Evolutionary conservation across 2,888 invertebrate species (phyloP), one percentile per base, ranked within the genome.

Genomic region (Ochropleura leucogaster): DNA sequence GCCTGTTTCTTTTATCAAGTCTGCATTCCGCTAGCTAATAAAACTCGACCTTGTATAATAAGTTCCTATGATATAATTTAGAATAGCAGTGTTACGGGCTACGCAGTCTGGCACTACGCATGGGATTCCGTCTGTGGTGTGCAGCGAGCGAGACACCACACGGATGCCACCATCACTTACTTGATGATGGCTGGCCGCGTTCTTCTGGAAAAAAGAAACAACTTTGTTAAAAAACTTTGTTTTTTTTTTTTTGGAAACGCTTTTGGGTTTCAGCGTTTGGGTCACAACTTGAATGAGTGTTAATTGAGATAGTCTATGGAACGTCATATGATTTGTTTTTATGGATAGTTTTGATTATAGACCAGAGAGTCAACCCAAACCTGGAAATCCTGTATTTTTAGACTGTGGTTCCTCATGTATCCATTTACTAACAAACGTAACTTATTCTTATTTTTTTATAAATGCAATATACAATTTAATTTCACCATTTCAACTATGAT

Each of bases 151-250:
- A 60, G 65, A 60, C 79, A 80, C 81, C 73, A 72, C 74, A 74
- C 79, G 62, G 47, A 46, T 62, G 44, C 88, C 84, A 72, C 77
- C 89, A 93, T 94, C 95, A 96, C 92, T 95, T 94, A 87, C 95
- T 95, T 53, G 94, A 91, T 0, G 94, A 93, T 0, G 96, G 93
- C 77, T 94, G 92, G 3, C 88, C 91, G 60, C 92, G 92, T 85
- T 93, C 92, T 88, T 91, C 93, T 93, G 90, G 2, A 91, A 91
- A 75, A 1, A 78, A 47, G 0, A 51, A 0, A 62, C 0, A 18
- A 57, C 0, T 55, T 47, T 42, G 62, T 75, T 81, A 53, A n/a
- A 16, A 16, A 49, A 49, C 3, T 49, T 14, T 30, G 30, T 30
- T 30, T 30, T 30, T 30, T 30, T 30, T 30, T 30, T 30, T 30